phyloP scores from a whole-genome alignment of 2,797 vertebrate species.

The Sphaeramia orbicularis region DNA sequence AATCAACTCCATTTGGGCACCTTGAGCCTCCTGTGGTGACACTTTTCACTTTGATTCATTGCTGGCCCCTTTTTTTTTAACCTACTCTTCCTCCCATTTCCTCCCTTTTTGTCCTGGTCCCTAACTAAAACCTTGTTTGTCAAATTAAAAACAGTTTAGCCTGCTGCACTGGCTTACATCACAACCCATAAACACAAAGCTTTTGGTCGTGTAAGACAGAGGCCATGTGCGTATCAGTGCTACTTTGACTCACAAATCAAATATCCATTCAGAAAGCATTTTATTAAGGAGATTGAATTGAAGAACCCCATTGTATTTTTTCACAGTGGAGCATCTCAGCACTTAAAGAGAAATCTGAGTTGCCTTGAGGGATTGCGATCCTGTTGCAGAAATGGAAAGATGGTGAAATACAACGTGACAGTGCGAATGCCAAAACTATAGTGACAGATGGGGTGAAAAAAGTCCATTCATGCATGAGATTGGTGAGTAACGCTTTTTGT shows the following conservation, averaged over 20 bases:
- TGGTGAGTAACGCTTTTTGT: constrained; percentile 34
- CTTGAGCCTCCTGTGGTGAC: constrained; percentile 80
- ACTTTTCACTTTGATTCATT: constrained; percentile 85
- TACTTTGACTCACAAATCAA: constrained; percentile 85
- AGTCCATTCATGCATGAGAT: constrained; percentile 29
- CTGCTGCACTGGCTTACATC: constrained; percentile 86
- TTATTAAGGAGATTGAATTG: constrained; percentile 38
- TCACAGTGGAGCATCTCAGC: constrained; percentile 3
- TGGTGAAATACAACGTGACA: constrained; percentile 25
- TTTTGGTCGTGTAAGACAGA: constrained; percentile 79
- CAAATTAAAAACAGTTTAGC: constrained; percentile 90
- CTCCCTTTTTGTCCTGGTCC: constrained; percentile 48
- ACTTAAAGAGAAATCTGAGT: constrained; percentile 19
- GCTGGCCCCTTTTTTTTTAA: constrained; percentile 16
- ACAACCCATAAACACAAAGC: constrained; percentile 84
- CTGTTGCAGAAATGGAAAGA: not conserved
- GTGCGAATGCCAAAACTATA: constrained; percentile 14
- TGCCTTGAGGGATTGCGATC: constrained; percentile 1
- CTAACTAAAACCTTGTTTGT: constrained; percentile 88
- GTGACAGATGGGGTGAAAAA: constrained; percentile 44
- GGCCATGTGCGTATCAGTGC: constrained; percentile 82
- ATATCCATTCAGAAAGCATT: constrained; percentile 52
- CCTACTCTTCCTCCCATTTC: constrained; percentile 60
- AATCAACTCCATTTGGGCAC: constrained; percentile 80
- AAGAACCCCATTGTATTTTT: constrained; percentile 17